A percentile compares a stretch with the other conserved stretches of the same genome.
Conservation (phyloP, 2,113 vertebrate genomes). For the Archocentrus centrarchus region DNA sequence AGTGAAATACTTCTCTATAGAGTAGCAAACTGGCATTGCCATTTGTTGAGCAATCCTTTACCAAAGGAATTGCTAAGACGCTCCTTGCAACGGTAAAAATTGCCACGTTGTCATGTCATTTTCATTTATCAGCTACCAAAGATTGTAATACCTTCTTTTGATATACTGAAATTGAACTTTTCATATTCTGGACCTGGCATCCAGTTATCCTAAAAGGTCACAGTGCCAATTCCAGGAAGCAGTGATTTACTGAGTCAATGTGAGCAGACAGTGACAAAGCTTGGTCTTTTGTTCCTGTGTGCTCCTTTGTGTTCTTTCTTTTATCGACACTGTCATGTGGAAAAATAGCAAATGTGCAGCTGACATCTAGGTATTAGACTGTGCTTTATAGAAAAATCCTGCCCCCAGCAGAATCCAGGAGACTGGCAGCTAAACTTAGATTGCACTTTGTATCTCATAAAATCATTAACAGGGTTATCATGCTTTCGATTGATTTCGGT, state of each 20-base stretch:
- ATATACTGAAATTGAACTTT: conserved; percentile 40
- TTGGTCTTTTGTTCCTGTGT: neutral
- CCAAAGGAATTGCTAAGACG: neutral
- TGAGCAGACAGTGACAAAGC: conserved; percentile 26
- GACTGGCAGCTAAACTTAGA: neutral
- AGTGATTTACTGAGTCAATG: conserved; percentile 19
- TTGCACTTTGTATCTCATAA: conserved; percentile 37
- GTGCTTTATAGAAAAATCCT: neutral
- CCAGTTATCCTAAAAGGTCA: conserved; percentile 38
- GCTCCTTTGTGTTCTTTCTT: conserved; percentile 5
- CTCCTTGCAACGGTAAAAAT: neutral
- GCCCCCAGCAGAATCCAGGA: neutral
- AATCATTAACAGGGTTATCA: conserved; percentile 31
- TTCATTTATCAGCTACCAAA: conserved; percentile 5
- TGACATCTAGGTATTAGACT: neutral
- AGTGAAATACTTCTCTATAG: neutral
- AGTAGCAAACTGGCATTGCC: neutral
- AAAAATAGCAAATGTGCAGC: conserved; percentile 10
- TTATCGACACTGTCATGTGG: neutral
- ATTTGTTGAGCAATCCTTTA: neutral
- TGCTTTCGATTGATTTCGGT: conserved; percentile 2
- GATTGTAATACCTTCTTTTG: neutral
- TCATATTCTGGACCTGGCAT: conserved; percentile 23
- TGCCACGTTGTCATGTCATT: neutral
- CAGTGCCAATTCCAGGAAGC: conserved; percentile 26